Conservation (phyloP, 2,113 vertebrate genomes). For the Malurus melanocephalus region DNA sequence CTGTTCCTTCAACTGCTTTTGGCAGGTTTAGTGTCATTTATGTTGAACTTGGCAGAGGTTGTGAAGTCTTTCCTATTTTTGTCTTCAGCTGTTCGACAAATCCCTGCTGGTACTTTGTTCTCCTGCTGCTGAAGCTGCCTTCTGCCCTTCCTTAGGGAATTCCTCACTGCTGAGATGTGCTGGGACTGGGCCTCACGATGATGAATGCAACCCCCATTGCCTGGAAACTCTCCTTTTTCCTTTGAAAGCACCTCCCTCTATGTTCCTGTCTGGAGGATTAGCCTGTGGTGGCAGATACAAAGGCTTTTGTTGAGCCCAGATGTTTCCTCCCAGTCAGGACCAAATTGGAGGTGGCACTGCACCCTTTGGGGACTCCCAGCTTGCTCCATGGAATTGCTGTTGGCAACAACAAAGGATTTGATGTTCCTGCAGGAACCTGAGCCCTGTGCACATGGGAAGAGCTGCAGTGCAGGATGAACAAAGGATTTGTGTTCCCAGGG, state of each 20-base stretch:
- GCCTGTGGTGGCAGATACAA: background rate
- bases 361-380: background rate
- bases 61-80: background rate
- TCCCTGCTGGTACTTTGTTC: background rate
- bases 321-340: background rate
- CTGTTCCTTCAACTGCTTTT: background rate
- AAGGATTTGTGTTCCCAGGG: background rate
- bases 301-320: background rate
- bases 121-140: background rate
- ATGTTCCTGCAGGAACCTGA: background rate
- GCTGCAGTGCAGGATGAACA: background rate
- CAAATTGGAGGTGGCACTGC: background rate
- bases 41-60: background rate
- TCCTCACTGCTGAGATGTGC: background rate
- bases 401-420: background rate
- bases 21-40: background rate
- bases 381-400: background rate
- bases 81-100: background rate
- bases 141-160: background rate
- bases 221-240: background rate
- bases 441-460: accelerated
- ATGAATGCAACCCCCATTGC: background rate
- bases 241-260: background rate
- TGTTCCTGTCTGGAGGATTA: background rate
- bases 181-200: background rate